phyloP scores from a whole-genome alignment of 1,140 invertebrate species.

The Magallana gigas region DNA sequence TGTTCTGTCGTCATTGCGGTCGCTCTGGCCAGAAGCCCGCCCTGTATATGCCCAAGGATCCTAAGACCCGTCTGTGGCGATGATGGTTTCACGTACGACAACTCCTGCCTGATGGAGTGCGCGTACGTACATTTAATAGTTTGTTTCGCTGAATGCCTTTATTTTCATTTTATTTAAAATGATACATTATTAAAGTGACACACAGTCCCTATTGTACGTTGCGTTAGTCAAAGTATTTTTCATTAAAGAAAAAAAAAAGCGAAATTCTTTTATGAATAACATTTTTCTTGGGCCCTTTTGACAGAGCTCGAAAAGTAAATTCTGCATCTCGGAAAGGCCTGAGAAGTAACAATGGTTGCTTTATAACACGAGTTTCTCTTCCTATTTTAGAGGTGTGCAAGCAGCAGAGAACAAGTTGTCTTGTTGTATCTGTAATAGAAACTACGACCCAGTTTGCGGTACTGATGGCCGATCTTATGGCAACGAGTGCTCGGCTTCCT shows the following conservation, averaged over 20 bases:
- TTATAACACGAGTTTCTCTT: neutral
- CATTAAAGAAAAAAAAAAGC: neutral
- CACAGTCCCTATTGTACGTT: neutral
- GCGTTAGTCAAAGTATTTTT: neutral
- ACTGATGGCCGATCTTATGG: neutral
- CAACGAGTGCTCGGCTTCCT: neutral
- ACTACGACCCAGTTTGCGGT: neutral
- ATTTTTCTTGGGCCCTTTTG: neutral
- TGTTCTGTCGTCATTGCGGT: neutral
- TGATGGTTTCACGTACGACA: slow-evolving; percentile 85
- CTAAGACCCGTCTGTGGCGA: slow-evolving; percentile 83
- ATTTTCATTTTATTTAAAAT: neutral
- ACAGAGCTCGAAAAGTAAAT: neutral
- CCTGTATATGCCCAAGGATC: slow-evolving; percentile 87
- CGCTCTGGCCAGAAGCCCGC: slow-evolving; percentile 75
- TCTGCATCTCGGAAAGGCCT: neutral
- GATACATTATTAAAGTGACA: neutral
- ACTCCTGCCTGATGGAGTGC: slow-evolving; percentile 83
- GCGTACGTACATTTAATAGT: slow-evolving; percentile 44
- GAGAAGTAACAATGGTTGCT: neutral
- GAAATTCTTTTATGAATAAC: neutral
- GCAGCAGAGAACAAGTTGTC: neutral
- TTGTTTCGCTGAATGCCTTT: neutral
- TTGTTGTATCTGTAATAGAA: neutral
- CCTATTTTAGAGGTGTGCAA: neutral